Evolutionary conservation across 2,888 invertebrate genomes (phyloP).

Genomic region (Meta bourneti): DNA sequence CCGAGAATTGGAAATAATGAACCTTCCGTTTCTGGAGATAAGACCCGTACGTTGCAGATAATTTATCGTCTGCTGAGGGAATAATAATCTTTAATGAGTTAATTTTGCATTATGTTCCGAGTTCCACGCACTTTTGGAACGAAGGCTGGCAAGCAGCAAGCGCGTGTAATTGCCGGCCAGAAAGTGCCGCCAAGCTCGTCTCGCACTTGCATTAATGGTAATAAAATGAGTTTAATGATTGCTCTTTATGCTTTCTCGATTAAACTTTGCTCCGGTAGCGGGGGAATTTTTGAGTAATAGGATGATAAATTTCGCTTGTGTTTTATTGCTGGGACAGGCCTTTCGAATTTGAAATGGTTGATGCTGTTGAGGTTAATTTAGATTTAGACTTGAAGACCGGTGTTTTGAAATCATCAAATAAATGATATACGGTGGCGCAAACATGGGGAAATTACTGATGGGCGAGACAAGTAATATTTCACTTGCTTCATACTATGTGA

Average conservation of each 20-base stretch:
- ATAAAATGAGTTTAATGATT: background rate
- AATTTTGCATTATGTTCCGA: constrained; percentile 23
- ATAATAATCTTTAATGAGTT: constrained; percentile 60
- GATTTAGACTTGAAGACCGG: background rate
- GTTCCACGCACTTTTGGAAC: too few relatives aligned
- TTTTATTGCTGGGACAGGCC: background rate
- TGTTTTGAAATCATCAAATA: background rate
- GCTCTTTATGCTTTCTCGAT: background rate
- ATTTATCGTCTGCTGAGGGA: constrained; percentile 10
- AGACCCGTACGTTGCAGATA: constrained; percentile 10
- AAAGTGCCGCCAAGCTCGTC: background rate
- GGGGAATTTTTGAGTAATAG: too few relatives aligned
- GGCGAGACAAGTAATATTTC: too few relatives aligned
- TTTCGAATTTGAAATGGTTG: background rate
- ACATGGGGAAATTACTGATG: background rate
- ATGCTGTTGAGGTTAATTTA: background rate
- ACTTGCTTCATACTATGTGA: too few relatives aligned
- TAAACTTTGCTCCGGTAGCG: background rate
- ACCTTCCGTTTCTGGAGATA: constrained; percentile 16
- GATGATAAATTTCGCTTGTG: too few relatives aligned
- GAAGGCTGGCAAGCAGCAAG: too few relatives aligned
- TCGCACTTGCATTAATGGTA: background rate
- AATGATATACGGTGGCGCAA: background rate
- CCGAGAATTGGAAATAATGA: constrained; percentile 54
- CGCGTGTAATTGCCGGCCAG: too few relatives aligned